Base-by-base conservation (phyloP, 2,888 invertebrate genomes). In the Tenthredo amoena region DNA sequence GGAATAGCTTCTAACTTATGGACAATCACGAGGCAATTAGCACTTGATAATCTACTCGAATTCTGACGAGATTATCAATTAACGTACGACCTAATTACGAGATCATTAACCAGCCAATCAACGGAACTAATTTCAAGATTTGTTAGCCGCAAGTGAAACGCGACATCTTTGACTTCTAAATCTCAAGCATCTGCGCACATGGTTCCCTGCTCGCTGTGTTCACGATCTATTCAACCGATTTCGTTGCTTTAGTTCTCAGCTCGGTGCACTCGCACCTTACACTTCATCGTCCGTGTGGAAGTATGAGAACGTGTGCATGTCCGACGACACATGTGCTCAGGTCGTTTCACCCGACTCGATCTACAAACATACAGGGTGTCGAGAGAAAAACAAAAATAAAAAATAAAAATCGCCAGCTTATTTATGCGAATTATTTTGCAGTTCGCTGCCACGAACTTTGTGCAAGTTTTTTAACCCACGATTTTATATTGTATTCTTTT, bases 141-240 rank as follows among this genome's bases (percentile, higher is more conserved):
- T 26, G 34, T 31, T 31, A 9, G 34, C 77, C 9, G 50, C 50
- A 50, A 50, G 18, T 55, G 77, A 34, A 77, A 77, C 77, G 31
- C 77, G 0, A 50, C 55, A 34, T 77, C 50, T 55, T 55, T 77
- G 77, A n/a, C 50, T 47, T 76, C 50, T 10, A 18, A 77, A 77
- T 26, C 18, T 77, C 50, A 12, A 50, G 7, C 77, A 55, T 21
- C 55, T 77, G 50, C n/a, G 55, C 77, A 77, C 18, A 77, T 77
- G 34, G 50, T 34, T 12, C 9, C 31, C 31, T 77, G 50, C 55
- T 34, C n/a, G 21, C 74, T 34, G 10, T 55, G n/a, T 74, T 74
- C 77, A 31, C 77, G 34, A 81, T 62, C 81, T 62, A 40, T 81
- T 81, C 62, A 81, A 62, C 62, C 62, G 62, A 62, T 81, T 62